A percentile compares a stretch with the other conserved stretches of the same genome.
Evolutionary conservation across 2,888 invertebrate species (phyloP).

Genomic region (Iphiclides podalirius): DNA sequence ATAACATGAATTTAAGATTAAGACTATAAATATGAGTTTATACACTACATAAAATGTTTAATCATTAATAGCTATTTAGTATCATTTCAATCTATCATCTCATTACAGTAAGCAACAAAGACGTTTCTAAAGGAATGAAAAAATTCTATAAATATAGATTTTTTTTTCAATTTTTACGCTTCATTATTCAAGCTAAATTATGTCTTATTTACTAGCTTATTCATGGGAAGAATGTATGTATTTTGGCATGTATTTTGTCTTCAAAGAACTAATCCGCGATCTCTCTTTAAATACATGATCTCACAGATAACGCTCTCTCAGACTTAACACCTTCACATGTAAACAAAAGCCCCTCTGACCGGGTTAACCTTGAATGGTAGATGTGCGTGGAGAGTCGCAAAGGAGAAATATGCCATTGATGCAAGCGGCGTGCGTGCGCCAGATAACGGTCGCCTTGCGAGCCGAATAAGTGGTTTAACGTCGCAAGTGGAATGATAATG

Average conservation of each 20-base stretch:
- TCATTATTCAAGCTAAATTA: too few relatives aligned
- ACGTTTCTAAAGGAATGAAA: too few relatives aligned
- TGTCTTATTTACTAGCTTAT: too few relatives aligned
- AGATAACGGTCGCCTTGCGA: slow-evolving; percentile 72
- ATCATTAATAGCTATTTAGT: too few relatives aligned
- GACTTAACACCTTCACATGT: slow-evolving; percentile 46
- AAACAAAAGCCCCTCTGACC: slow-evolving; percentile 75
- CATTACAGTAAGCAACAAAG: too few relatives aligned
- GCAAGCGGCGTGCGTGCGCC: slow-evolving; percentile 72
- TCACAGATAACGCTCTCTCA: slow-evolving; percentile 16
- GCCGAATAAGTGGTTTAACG: slow-evolving; percentile 77
- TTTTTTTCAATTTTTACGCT: too few relatives aligned
- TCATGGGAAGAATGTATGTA: too few relatives aligned
- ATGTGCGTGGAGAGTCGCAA: slow-evolving; percentile 70
- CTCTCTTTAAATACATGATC: not conserved
- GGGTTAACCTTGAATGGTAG: slow-evolving; percentile 78
- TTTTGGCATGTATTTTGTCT: too few relatives aligned
- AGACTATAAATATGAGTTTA: too few relatives aligned
- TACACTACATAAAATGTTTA: too few relatives aligned
- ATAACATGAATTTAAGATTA: slow-evolving; percentile 4
- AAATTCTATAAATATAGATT: too few relatives aligned
- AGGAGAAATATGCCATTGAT: slow-evolving; percentile 78
- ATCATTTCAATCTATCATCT: too few relatives aligned
- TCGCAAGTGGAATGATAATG: slow-evolving; percentile 76
- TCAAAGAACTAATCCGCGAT: not conserved